Evolutionary conservation across 2,888 invertebrate species (phyloP).

Genomic region (Heliothis peltigera): DNA sequence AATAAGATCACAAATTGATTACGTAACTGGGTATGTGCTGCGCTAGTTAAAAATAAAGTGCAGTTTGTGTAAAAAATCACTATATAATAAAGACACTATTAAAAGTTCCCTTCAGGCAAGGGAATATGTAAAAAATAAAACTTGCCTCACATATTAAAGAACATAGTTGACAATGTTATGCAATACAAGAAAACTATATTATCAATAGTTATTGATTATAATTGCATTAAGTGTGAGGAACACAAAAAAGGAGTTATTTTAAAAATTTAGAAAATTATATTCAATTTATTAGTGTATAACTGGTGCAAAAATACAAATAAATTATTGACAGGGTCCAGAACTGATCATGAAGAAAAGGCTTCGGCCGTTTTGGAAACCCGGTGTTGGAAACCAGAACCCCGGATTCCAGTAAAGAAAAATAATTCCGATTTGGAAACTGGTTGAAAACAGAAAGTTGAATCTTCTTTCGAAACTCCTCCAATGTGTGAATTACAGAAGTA

Average conservation of each 20-base stretch:
- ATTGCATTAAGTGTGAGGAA: conserved; percentile 2
- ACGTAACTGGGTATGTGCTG: neutral
- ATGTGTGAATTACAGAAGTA: no score
- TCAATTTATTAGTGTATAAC: conserved; percentile 4
- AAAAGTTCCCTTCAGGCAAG: neutral
- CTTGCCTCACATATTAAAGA: conserved; percentile 8
- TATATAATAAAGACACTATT: conserved; percentile 1
- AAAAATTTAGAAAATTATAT: neutral
- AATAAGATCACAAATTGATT: conserved; percentile 5
- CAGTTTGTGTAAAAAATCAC: neutral
- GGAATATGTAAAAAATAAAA: conserved; percentile 7
- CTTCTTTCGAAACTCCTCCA: no score
- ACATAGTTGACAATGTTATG: neutral
- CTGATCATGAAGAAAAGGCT: conserved; percentile 7
- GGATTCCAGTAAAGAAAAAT: no score
- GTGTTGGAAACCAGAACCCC: no score
- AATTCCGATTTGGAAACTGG: no score
- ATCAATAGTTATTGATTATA: conserved; percentile 1
- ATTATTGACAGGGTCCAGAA: conserved; percentile 8
- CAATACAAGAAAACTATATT: conserved; percentile 9
- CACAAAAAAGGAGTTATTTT: neutral
- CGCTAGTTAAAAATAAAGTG: conserved; percentile 13
- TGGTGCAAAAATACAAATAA: conserved; percentile 11
- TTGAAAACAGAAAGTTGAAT: no score
- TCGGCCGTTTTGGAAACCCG: no score